These are phyloP conservation scores for Desmophyllum pertusum DNA, from an alignment of 92 coral and sea anemone species.

Conservation along the genomic window DNA sequence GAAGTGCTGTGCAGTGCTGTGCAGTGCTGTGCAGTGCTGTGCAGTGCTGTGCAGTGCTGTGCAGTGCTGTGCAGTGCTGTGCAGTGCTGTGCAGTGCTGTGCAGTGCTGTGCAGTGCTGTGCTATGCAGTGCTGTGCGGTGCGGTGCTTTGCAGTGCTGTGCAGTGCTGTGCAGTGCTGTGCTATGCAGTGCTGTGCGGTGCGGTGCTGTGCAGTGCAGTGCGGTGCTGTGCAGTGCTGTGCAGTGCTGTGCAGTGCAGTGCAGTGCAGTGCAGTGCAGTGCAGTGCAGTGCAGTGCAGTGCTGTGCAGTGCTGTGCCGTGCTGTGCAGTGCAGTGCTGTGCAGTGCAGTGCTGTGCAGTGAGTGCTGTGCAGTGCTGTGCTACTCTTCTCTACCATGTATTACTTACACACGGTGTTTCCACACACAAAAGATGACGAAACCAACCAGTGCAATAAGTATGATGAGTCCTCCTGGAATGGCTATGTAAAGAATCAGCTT, in stretches of 20 bases:
- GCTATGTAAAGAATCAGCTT: too few species aligned
- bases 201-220: too few species aligned
- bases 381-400: too few species aligned
- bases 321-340: not conserved
- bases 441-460: too few species aligned
- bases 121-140: not conserved
- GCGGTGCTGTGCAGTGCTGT: not conserved
- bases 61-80: not conserved
- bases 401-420: too few species aligned
- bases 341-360: not conserved
- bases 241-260: not conserved
- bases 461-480: too few species aligned
- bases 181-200: too few species aligned
- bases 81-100: not conserved
- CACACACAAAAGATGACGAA: too few species aligned
- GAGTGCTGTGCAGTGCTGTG: not conserved
- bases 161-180: too few species aligned
- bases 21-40: not conserved
- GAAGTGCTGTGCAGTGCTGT: not conserved
- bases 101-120: not conserved
- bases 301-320: not conserved
- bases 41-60: not conserved
- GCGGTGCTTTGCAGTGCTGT: too few species aligned
- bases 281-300: not conserved
- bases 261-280: not conserved